phyloP scores from a whole-genome alignment of 2,888 invertebrate genomes.

The Brachycybe producta region DNA sequence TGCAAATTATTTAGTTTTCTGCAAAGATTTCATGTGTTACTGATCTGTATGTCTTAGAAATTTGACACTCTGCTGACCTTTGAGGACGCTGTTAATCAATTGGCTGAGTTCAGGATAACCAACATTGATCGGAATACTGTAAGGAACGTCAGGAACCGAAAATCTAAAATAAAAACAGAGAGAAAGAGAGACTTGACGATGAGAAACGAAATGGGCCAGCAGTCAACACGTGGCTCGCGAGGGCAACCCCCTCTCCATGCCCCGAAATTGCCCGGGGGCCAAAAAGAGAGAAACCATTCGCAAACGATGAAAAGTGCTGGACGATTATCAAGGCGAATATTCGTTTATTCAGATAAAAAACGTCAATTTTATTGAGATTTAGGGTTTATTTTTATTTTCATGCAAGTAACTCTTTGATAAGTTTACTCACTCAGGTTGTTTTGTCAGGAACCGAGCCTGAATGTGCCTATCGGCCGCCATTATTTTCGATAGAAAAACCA shows the following conservation, averaged over 20 bases:
- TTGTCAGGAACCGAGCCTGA: slow-evolving; percentile 64
- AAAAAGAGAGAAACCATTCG: no score
- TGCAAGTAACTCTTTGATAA: background rate
- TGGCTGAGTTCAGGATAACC: slow-evolving; percentile 56
- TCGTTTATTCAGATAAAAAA: background rate
- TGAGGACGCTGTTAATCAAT: slow-evolving; percentile 63
- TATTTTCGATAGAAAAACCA: no score
- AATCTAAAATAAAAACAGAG: slow-evolving; percentile 45
- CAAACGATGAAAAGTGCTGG: no score
- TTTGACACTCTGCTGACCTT: no score
- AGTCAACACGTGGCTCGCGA: slow-evolving; percentile 7
- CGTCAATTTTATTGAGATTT: slow-evolving; percentile 5
- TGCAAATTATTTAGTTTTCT: no score
- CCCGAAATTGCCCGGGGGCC: no score
- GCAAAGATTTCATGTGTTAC: no score
- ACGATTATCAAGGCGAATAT: no score
- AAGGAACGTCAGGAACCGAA: slow-evolving; percentile 72
- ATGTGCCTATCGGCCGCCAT: slow-evolving; percentile 45
- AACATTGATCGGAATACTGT: slow-evolving; percentile 63
- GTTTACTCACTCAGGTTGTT: slow-evolving; percentile 59
- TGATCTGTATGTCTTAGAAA: no score
- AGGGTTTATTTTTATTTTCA: no score
- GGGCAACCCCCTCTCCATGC: no score
- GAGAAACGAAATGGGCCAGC: slow-evolving; percentile 7
- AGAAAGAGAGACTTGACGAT: slow-evolving; percentile 17